Conservation (phyloP, 2,113 vertebrate species). For the Puffinus mauretanicus region DNA sequence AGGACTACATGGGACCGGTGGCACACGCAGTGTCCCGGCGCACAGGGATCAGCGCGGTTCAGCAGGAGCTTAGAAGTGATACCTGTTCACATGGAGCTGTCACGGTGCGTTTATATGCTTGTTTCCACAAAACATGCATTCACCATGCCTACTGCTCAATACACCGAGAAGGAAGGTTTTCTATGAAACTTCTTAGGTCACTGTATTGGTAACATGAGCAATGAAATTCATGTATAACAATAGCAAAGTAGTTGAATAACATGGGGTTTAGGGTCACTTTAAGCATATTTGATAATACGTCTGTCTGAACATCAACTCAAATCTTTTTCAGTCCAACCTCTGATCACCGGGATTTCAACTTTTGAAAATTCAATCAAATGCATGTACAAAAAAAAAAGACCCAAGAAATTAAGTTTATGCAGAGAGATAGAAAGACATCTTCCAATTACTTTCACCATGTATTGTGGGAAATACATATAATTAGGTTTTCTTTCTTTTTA, state of each 20-base stretch:
- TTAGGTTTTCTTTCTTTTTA: background rate
- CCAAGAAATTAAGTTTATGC: background rate
- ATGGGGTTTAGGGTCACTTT: background rate
- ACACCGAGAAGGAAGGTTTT: background rate
- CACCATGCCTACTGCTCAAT: background rate
- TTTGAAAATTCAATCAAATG: background rate
- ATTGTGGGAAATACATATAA: background rate
- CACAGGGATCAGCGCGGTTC: rapidly evolving
- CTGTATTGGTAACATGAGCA: background rate
- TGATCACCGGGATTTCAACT: background rate
- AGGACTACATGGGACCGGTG: rapidly evolving
- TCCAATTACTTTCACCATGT: background rate
- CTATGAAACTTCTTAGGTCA: background rate
- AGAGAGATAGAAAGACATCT: background rate
- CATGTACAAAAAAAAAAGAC: background rate
- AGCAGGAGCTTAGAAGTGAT: background rate
- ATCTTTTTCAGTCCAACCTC: background rate
- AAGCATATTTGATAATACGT: background rate
- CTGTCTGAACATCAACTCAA: background rate
- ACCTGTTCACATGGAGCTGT: rapidly evolving
- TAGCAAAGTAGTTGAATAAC: background rate
- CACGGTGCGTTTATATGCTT: rapidly evolving
- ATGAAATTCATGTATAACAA: background rate
- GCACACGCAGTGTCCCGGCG: rapidly evolving
- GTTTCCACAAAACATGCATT: background rate